A percentile compares a stretch with the other conserved stretches of the same genome.
Evolutionary conservation across 2,797 vertebrate species (phyloP).

Genomic region (Valencia hispanica): DNA sequence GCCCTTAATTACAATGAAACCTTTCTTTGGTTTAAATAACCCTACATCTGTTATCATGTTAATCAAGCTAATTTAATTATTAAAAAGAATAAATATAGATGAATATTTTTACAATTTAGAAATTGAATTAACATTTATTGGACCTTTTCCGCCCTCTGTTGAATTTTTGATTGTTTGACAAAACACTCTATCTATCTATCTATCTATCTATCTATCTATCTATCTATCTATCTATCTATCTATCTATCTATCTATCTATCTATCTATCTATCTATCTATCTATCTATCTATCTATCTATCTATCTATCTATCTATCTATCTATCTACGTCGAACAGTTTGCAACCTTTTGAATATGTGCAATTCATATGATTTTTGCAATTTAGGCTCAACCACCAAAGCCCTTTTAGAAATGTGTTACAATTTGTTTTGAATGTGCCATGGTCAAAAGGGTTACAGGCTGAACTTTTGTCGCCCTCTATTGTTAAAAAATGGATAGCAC

Average conservation of each 20-base stretch:
- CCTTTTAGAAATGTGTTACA: background rate
- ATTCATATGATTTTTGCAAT: background rate
- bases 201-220: conserved; percentile 27
- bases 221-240: conserved; percentile 26
- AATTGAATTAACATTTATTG: too few relatives aligned
- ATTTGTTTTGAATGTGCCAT: background rate
- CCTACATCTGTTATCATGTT: background rate
- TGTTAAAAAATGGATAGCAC: conserved; percentile 42
- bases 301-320: conserved; percentile 16
- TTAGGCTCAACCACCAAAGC: background rate
- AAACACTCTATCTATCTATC: background rate
- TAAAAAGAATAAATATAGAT: background rate
- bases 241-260: conserved; percentile 39
- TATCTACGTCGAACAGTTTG: background rate
- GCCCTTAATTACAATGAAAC: background rate
- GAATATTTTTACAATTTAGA: too few relatives aligned
- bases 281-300: too few relatives aligned
- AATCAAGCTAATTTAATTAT: background rate
- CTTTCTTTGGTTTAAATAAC: background rate
- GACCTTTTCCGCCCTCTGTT: too few relatives aligned
- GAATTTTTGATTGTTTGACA: too few relatives aligned
- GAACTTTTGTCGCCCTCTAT: conserved; percentile 57
- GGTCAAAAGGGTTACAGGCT: background rate
- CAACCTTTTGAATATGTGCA: background rate
- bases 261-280: conserved; percentile 20